Percentiles rank a stretch among this genome's conserved stretches.
These are phyloP conservation scores for Phalloptychus januarius DNA, from an alignment of 2,797 vertebrate genomes.

Conservation along the genomic window DNA sequence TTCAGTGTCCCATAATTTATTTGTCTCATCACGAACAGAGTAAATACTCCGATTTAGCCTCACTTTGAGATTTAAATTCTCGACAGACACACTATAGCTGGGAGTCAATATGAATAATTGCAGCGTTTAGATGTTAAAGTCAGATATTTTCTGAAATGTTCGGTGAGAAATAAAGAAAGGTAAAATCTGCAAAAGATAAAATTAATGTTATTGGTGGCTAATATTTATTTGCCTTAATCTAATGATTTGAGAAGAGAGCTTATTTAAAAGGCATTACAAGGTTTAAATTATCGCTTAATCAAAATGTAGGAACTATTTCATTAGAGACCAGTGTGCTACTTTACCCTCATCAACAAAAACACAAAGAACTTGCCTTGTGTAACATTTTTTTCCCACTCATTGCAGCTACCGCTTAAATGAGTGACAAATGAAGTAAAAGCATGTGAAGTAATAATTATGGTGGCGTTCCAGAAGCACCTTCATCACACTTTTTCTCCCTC, in stretches of 20 bases:
- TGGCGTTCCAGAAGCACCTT: constrained; percentile 22
- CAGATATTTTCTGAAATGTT: not conserved
- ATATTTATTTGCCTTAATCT: not conserved
- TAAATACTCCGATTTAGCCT: not conserved
- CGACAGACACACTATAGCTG: not conserved
- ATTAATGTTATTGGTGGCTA: not conserved
- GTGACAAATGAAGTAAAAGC: constrained; percentile 21
- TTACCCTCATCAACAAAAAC: not conserved
- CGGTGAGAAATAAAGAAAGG: not conserved
- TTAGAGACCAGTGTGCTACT: not conserved
- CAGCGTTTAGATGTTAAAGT: not conserved
- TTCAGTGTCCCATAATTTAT: not conserved
- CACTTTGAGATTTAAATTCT: not conserved
- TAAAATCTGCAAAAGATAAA: not conserved
- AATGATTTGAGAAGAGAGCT: not conserved
- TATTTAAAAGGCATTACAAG: not conserved
- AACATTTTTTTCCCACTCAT: not conserved
- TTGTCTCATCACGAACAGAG: not conserved
- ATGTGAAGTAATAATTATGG: constrained; percentile 3
- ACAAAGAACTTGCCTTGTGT: not conserved
- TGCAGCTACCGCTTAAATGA: not conserved
- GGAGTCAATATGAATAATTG: not conserved
- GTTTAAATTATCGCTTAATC: not conserved
- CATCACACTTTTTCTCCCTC: not conserved
- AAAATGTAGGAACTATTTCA: not conserved